Percentiles rank a stretch among this genome's conserved stretches.
Conservation (phyloP, 35 echinoderm and acorn worm species). For the Patiria miniata region DNA sequence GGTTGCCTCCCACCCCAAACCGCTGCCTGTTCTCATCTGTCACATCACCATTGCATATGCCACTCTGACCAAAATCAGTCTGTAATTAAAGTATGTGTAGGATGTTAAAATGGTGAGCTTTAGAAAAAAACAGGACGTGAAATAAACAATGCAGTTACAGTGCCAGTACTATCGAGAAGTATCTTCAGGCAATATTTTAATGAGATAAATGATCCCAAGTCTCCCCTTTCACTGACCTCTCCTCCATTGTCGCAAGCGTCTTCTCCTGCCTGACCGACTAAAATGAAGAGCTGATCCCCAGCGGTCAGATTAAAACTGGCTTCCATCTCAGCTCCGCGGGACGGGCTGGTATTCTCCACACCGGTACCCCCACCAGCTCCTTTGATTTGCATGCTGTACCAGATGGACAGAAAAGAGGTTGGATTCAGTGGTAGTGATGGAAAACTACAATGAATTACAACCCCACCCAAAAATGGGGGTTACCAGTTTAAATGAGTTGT, state of each 20-base stretch:
- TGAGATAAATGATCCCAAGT: too few relatives aligned
- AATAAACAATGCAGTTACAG: too few relatives aligned
- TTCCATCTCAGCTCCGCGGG: conserved; percentile 54
- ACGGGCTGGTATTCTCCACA: conserved; percentile 73
- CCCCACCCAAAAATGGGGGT: too few relatives aligned
- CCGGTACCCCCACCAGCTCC: conserved; percentile 79
- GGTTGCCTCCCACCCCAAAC: conserved; percentile 30
- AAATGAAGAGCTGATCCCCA: conserved; percentile 64
- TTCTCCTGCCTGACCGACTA: conserved; percentile 78
- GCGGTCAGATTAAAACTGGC: conserved; percentile 60
- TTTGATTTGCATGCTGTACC: conserved; percentile 56
- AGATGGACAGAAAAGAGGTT: not conserved
- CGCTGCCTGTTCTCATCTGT: conserved; percentile 2
- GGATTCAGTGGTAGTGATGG: too few relatives aligned
- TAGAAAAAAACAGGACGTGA: too few relatives aligned
- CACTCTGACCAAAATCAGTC: not conserved
- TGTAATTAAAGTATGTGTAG: not conserved
- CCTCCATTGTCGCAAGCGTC: conserved; percentile 52
- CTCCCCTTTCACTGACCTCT: not conserved
- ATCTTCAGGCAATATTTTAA: too few relatives aligned
- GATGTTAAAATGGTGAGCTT: too few relatives aligned
- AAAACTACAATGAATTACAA: too few relatives aligned
- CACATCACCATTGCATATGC: conserved; percentile 38
- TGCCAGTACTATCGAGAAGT: too few relatives aligned
- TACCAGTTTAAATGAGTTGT: too few relatives aligned